A percentile compares a stretch with the other conserved stretches of the same genome.
Evolutionary conservation across 2,797 vertebrate species (phyloP).

Genomic region (Rousettus madagascariensis): DNA sequence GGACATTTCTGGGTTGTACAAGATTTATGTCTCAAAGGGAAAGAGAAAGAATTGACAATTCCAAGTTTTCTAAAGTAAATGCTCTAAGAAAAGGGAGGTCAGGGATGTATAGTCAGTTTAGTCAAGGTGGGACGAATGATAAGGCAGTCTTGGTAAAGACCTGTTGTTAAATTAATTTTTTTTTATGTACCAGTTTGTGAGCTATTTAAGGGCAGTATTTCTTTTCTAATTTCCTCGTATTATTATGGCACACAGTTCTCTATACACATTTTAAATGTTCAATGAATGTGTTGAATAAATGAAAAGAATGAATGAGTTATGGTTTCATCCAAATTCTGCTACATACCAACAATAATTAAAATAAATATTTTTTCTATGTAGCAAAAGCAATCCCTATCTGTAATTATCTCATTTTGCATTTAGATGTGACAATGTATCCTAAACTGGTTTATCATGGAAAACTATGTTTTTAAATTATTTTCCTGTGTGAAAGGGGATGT

Average conservation of each 20-base stretch:
- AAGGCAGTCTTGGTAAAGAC: background rate
- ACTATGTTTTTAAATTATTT: background rate
- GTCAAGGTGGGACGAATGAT: background rate
- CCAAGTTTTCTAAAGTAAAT: background rate
- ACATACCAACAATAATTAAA: background rate
- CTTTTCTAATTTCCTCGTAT: background rate
- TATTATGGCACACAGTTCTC: background rate
- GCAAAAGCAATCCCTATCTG: background rate
- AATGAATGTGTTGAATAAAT: background rate
- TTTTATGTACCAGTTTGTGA: background rate
- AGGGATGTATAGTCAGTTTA: background rate
- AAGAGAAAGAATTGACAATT: background rate
- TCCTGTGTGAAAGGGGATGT: background rate
- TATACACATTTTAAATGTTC: background rate
- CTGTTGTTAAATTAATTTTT: conserved; percentile 4
- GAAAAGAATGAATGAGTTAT: background rate
- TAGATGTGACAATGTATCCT: background rate
- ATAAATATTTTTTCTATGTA: background rate
- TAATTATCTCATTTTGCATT: background rate
- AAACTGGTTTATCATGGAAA: background rate
- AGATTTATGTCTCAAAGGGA: background rate
- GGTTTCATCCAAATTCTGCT: background rate
- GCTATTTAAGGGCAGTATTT: background rate
- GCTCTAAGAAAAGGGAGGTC: background rate
- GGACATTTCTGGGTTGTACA: background rate